Evolutionary conservation across 1,140 invertebrate species (phyloP).

Genomic region (Brachionus sp.): DNA sequence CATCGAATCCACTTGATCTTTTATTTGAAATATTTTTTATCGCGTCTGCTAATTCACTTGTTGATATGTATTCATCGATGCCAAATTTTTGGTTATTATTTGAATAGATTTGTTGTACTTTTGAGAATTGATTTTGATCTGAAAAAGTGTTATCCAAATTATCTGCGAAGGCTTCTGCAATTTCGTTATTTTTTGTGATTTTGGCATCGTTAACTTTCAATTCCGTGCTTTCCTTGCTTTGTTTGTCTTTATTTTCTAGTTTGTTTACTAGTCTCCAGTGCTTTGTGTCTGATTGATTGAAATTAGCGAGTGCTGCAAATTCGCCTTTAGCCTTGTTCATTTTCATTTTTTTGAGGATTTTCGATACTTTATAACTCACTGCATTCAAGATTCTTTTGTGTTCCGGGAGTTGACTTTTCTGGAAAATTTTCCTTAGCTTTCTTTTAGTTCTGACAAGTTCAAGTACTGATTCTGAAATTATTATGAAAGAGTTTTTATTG

Average conservation of each 20-base stretch:
- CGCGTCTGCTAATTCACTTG: slow-evolving; percentile 27
- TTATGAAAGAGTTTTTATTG: background rate
- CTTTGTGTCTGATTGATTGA: slow-evolving; percentile 14
- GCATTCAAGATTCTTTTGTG: background rate
- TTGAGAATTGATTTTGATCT: background rate
- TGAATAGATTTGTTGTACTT: background rate
- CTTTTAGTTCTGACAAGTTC: background rate
- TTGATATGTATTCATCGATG: slow-evolving; percentile 17
- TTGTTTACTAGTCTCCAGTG: slow-evolving; percentile 17
- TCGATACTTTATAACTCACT: background rate
- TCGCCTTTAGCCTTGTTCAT: background rate
- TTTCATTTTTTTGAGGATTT: slow-evolving; percentile 18
- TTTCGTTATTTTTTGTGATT: background rate
- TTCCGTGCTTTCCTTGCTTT: background rate
- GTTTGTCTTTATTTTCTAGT: slow-evolving; percentile 8
- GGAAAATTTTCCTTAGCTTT: slow-evolving; percentile 2
- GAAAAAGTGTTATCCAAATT: background rate
- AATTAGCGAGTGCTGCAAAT: background rate
- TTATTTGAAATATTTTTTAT: slow-evolving; percentile 18
- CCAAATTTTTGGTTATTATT: background rate
- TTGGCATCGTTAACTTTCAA: slow-evolving; percentile 1
- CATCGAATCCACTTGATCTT: slow-evolving; percentile 6
- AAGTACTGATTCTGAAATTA: background rate
- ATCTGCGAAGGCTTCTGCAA: slow-evolving; percentile 9
- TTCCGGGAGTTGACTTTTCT: background rate